A percentile compares a stretch with the other conserved stretches of the same genome.
Evolutionary conservation across 2,113 vertebrate genomes (phyloP).

Genomic region (Oreocharis arfaki): DNA sequence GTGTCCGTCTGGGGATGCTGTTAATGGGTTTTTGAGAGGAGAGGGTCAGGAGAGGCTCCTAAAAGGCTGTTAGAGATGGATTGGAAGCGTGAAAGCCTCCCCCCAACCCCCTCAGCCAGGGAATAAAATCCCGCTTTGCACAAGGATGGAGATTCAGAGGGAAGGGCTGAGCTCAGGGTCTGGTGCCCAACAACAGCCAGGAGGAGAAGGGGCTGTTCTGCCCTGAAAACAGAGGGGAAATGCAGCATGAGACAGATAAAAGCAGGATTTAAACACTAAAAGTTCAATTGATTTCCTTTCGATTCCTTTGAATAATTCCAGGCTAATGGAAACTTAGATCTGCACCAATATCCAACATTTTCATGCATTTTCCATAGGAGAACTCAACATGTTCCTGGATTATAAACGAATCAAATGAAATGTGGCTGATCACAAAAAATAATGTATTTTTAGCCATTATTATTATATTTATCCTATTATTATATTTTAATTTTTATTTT

Average conservation of each 20-base stretch:
- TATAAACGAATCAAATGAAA: fast-evolving
- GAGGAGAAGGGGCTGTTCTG: neutral
- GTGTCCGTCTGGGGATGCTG: too few relatives aligned
- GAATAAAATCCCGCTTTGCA: neutral
- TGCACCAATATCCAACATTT: neutral
- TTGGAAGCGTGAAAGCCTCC: neutral
- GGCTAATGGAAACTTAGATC: neutral
- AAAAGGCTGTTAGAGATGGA: neutral
- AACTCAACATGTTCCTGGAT: neutral
- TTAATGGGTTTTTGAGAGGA: neutral
- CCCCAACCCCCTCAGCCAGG: neutral
- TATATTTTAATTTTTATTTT: too few relatives aligned
- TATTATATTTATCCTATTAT: neutral
- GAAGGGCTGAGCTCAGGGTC: neutral
- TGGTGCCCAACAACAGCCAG: neutral
- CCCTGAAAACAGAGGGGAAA: neutral
- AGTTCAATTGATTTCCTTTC: neutral
- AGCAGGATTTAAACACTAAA: neutral
- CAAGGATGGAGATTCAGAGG: too few relatives aligned
- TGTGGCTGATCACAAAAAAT: neutral
- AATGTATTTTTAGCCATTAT: neutral
- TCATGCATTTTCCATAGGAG: neutral
- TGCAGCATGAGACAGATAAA: neutral
- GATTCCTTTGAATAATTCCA: neutral
- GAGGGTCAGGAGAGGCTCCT: neutral